Evolutionary conservation across 2,888 invertebrate genomes (phyloP).

Genomic region (Apomyelois bistriatella): DNA sequence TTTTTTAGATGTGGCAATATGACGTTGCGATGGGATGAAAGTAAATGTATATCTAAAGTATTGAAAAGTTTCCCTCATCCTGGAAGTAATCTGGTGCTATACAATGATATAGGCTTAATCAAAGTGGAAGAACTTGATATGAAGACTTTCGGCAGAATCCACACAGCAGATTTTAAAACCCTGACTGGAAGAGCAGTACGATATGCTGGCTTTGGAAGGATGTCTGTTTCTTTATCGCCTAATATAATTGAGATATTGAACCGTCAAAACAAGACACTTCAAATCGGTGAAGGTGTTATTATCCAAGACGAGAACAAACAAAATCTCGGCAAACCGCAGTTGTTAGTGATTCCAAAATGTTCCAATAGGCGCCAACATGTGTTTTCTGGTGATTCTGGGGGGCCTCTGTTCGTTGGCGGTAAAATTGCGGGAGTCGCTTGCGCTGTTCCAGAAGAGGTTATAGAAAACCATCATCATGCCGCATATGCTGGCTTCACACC

Average conservation of each 20-base stretch:
- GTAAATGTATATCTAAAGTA: background rate
- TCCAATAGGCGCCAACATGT: background rate
- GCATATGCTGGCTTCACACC: background rate
- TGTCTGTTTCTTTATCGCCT: no score
- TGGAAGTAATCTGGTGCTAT: no score
- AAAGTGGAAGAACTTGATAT: background rate
- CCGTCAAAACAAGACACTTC: background rate
- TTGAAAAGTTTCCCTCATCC: background rate
- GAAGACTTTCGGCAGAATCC: background rate
- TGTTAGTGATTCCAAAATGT: background rate
- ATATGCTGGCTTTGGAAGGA: background rate
- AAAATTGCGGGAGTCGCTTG: background rate
- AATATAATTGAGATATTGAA: background rate
- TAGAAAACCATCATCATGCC: background rate
- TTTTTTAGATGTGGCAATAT: background rate
- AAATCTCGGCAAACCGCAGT: background rate
- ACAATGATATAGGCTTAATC: background rate
- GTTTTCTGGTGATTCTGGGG: background rate
- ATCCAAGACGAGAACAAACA: background rate
- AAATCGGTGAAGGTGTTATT: conserved; percentile 1
- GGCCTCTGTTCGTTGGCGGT: background rate
- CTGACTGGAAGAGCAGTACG: background rate
- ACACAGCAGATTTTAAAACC: background rate
- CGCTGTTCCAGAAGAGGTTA: background rate
- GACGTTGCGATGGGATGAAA: background rate